These are phyloP conservation scores for Bujurquina vittata DNA, from an alignment of 2,113 vertebrate genomes.

Conservation along the genomic window DNA sequence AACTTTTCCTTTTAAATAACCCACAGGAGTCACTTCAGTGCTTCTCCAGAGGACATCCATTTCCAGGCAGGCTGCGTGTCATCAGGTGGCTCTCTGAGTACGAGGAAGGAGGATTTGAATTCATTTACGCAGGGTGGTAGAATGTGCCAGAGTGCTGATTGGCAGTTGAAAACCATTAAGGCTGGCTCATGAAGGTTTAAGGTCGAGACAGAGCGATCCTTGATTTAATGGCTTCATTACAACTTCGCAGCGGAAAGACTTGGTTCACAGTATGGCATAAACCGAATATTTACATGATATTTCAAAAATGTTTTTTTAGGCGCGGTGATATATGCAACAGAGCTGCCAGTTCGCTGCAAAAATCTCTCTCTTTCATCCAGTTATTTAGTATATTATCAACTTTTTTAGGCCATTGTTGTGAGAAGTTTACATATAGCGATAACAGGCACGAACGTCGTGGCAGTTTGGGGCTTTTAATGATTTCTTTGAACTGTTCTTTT, in stretches of 20 bases:
- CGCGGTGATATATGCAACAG: background rate
- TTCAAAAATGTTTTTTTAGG: slow-evolving; percentile 5
- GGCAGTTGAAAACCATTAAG: slow-evolving; percentile 73
- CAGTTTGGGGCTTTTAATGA: background rate
- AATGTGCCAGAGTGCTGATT: slow-evolving; percentile 62
- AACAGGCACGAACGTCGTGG: background rate
- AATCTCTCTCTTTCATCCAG: background rate
- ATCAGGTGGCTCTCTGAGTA: slow-evolving; percentile 31
- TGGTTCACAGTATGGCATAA: slow-evolving; percentile 20
- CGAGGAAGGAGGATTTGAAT: slow-evolving; percentile 67
- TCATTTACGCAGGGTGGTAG: slow-evolving; percentile 59
- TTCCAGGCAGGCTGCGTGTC: slow-evolving; percentile 60
- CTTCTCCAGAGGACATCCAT: slow-evolving; percentile 69
- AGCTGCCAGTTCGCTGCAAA: background rate
- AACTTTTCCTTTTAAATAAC: slow-evolving; percentile 67
- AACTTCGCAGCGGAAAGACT: slow-evolving; percentile 16
- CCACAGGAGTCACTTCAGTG: slow-evolving; percentile 58
- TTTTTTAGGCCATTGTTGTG: background rate
- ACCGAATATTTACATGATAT: slow-evolving; percentile 45
- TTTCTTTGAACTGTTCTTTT: background rate
- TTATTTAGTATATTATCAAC: background rate
- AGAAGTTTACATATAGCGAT: background rate
- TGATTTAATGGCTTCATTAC: slow-evolving; percentile 70
- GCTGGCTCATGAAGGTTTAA: slow-evolving; percentile 63
- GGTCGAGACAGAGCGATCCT: slow-evolving; percentile 56